Conservation (phyloP, 2,888 invertebrate genomes). For the Cosmopolites sordidus region DNA sequence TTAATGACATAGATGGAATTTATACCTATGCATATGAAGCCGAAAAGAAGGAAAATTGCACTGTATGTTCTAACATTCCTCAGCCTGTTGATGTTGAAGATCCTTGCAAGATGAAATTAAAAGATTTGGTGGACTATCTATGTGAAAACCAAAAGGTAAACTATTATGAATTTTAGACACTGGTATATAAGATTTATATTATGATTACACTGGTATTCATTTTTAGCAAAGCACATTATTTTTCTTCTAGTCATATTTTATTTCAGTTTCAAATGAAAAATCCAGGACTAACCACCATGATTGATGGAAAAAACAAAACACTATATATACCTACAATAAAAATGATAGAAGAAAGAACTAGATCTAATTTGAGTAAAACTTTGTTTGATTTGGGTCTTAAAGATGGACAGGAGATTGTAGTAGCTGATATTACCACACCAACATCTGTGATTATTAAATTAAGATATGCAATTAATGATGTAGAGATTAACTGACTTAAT, state of each 20-base stretch:
- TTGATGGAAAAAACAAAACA: constrained; percentile 83
- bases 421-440: constrained; percentile 89
- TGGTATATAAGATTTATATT: neutral
- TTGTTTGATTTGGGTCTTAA: constrained; percentile 78
- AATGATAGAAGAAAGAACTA: constrained; percentile 86
- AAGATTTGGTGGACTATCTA: constrained; percentile 76
- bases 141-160: constrained; percentile 61
- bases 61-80: constrained; percentile 78
- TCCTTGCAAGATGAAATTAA: constrained; percentile 64
- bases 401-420: constrained; percentile 82
- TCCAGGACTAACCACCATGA: constrained; percentile 79
- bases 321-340: constrained; percentile 90
- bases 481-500: constrained; percentile 41
- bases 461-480: constrained; percentile 54
- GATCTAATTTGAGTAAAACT: constrained; percentile 82
- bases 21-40: constrained; percentile 94
- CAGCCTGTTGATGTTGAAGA: constrained; percentile 60
- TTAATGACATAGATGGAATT: constrained; percentile 93
- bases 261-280: constrained; percentile 78
- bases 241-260: no score
- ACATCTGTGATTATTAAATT: constrained; percentile 73
- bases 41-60: constrained; percentile 79
- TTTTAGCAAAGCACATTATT: neutral
- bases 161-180: no score
- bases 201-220: neutral